A percentile compares a stretch with the other conserved stretches of the same genome.
phyloP scores from a whole-genome alignment of 23 tunicate species.

The Ascidia mentula region DNA sequence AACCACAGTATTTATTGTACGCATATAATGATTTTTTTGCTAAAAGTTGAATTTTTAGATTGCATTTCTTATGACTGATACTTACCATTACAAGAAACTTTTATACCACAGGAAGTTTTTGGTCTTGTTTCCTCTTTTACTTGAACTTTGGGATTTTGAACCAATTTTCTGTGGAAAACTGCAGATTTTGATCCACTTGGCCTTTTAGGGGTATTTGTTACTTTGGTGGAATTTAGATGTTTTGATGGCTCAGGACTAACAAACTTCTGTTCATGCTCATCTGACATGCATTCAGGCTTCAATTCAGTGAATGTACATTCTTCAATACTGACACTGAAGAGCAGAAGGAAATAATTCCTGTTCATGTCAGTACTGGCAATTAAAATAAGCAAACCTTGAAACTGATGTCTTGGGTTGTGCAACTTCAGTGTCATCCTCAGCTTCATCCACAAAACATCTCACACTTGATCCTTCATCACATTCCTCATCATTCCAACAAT shows the following conservation, averaged over 20 bases:
- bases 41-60: too few relatives aligned
- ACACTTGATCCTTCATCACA: not conserved
- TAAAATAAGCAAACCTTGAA: too few relatives aligned
- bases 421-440: not conserved
- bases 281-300: too few relatives aligned
- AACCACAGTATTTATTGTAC: too few relatives aligned
- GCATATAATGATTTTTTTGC: too few relatives aligned
- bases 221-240: not conserved
- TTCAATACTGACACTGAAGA: not conserved
- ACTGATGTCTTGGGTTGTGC: not conserved
- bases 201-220: not conserved
- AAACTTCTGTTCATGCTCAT: too few relatives aligned
- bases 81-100: too few relatives aligned
- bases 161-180: not conserved
- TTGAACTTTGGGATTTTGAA: not conserved
- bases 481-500: not conserved
- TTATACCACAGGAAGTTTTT: too few relatives aligned
- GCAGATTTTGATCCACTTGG: not conserved
- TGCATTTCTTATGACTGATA: too few relatives aligned
- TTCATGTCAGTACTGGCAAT: too few relatives aligned
- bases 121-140: too few relatives aligned
- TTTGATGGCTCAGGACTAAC: not conserved
- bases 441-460: slow-evolving; percentile 5
- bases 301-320: not conserved
- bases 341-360: not conserved